Conservation (phyloP, 2,888 invertebrate species). For the Crocallis elinguaria region DNA sequence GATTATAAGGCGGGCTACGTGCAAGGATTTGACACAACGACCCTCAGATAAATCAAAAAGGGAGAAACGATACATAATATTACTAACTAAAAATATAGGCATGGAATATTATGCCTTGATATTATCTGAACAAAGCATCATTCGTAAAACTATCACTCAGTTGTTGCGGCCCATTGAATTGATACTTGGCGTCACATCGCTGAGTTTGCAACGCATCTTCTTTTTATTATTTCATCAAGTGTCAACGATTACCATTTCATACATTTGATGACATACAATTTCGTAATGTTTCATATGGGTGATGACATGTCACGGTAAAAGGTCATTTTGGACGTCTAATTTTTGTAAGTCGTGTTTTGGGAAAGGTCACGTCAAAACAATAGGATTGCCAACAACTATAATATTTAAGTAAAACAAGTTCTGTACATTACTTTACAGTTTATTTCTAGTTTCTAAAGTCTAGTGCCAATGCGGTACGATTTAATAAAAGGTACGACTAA, state of each 20-base stretch:
- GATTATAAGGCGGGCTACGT: slow-evolving; percentile 36
- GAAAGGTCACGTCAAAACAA: slow-evolving; percentile 23
- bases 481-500: too few species aligned
- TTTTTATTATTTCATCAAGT: not conserved
- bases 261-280: slow-evolving; percentile 27
- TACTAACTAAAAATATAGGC: not conserved
- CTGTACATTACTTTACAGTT: too few species aligned
- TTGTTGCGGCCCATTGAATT: not conserved
- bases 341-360: slow-evolving; percentile 32
- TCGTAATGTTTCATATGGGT: slow-evolving; percentile 21
- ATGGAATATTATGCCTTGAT: too few species aligned
- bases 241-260: slow-evolving; percentile 42
- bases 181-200: not conserved
- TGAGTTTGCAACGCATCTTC: slow-evolving; percentile 1
- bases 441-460: too few species aligned
- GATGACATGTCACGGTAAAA: slow-evolving; percentile 46
- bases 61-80: not conserved
- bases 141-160: not conserved
- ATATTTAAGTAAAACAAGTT: not conserved
- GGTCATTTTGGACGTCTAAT: slow-evolving; percentile 53
- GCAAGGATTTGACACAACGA: slow-evolving; percentile 44
- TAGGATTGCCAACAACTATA: slow-evolving; percentile 4
- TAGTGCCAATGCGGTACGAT: too few species aligned
- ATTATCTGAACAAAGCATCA: too few species aligned
- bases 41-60: slow-evolving; percentile 5